phyloP scores from a whole-genome alignment of 2,888 invertebrate genomes.

The Cybosia mesomella region DNA sequence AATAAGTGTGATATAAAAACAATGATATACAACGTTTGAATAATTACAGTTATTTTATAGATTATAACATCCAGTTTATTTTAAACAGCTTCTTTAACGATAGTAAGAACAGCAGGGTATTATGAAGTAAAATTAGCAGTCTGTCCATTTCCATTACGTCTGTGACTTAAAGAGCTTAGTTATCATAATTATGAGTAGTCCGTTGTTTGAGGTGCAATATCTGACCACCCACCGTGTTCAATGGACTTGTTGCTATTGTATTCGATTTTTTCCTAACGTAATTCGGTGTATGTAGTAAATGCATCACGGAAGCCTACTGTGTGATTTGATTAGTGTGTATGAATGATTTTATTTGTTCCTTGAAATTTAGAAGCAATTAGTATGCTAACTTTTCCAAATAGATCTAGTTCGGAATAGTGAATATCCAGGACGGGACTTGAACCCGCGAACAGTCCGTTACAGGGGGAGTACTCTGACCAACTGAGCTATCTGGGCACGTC shows the following conservation, averaged over 20 bases:
- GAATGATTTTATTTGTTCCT: constrained; percentile 68
- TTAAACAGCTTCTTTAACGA: constrained; percentile 37
- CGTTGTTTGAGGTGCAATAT: constrained; percentile 72
- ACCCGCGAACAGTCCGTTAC: no score
- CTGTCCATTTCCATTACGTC: constrained; percentile 51
- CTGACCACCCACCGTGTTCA: constrained; percentile 68
- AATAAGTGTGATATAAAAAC: no score
- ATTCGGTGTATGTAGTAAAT: constrained; percentile 60
- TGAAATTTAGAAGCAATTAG: no score
- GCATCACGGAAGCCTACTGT: constrained; percentile 64
- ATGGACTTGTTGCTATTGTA: constrained; percentile 61
- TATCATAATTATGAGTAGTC: constrained; percentile 59
- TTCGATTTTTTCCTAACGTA: constrained; percentile 55
- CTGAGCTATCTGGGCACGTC: no score
- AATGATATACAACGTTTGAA: not conserved
- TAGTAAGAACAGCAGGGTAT: constrained; percentile 47
- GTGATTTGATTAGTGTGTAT: constrained; percentile 72
- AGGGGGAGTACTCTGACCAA: no score
- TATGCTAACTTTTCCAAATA: no score
- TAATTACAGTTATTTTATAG: constrained; percentile 37
- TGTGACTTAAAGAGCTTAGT: constrained; percentile 54
- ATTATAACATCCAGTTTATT: constrained; percentile 36
- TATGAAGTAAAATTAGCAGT: constrained; percentile 55
- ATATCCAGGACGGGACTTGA: no score
- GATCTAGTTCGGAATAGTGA: no score